Base-by-base conservation (phyloP, 1,140 invertebrate genomes). In the Chrysomallon squamiferum region DNA sequence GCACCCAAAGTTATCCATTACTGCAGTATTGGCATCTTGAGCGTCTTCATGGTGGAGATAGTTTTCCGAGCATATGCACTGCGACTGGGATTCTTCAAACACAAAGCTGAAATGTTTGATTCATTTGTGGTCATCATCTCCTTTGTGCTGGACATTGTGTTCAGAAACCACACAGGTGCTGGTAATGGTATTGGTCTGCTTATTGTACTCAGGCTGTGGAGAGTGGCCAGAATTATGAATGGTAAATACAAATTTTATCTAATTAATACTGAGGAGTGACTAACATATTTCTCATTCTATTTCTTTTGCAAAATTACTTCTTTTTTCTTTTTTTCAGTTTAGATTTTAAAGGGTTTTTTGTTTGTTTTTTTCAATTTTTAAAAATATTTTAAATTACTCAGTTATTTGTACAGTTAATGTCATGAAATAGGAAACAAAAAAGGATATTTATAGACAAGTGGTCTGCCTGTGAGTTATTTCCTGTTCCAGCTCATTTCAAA, bases 21-120 rank as follows among this genome's bases (percentile, higher is more conserved):
- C 67, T 69, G 74, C 52, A 83, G 81, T 60, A 72, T 86, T 45
- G 57, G 62, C 29, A 80, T 86, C 20, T 71, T 86, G 7, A 68
- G 68, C 18, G 29, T 85, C 1, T 86, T 86, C 65, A 20, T 86
- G 9, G 58, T 86, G 35, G 85, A 86, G 64, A 80, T 85, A 54
- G n/a, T 63, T 15, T 38, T 80, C 7, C 79, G 85, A 43, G 56
- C 86, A 1, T 86, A 79, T 73, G 83, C 79, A 3, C 74, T 84
- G 67, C 60, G 84, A n/a, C 38, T 80, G 30, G 73, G 73, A 13
- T 86, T 85, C 65, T 85, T 86, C 63, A 72, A 73, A 33, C 78
- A 83, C 66, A 86, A 85, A 62, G 49, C 84, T 62, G 85, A 86
- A 62, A 38, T 86, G 60, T 85, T 86, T 78, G 85, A 86, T 77